phyloP scores from a whole-genome alignment of 2,797 vertebrate genomes.

The Avahi laniger region DNA sequence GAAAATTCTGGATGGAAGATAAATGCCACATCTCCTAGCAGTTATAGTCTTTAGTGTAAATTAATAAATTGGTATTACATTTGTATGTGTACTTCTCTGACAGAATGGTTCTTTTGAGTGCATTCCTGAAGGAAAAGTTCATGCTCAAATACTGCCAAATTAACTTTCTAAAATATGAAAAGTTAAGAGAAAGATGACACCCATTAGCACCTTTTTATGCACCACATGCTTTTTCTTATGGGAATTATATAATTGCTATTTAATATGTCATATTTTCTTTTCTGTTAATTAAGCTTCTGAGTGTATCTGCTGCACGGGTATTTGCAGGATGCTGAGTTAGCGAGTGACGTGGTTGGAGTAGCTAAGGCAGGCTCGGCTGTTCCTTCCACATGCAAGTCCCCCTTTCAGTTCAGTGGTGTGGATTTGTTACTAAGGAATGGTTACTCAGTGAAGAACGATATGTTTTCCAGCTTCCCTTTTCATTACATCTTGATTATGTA shows the following conservation, averaged over 20 bases:
- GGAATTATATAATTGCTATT: background rate
- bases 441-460: background rate
- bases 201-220: background rate
- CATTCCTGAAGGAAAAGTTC: background rate
- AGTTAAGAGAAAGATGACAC: background rate
- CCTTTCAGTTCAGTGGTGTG: background rate
- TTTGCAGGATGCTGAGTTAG: background rate
- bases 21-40: background rate
- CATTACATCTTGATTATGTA: background rate
- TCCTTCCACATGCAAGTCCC: background rate
- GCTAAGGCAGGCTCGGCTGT: background rate
- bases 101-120: background rate
- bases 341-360: background rate
- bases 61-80: background rate
- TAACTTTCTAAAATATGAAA: background rate
- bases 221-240: background rate
- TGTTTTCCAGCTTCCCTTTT: background rate
- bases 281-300: background rate
- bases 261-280: background rate
- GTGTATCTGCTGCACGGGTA: background rate
- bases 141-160: background rate
- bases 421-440: background rate
- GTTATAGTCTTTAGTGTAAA: background rate
- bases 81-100: background rate
- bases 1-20: background rate